Evolutionary conservation across 2,113 vertebrate species (phyloP).

Genomic region (Triplophysa tibetana): DNA sequence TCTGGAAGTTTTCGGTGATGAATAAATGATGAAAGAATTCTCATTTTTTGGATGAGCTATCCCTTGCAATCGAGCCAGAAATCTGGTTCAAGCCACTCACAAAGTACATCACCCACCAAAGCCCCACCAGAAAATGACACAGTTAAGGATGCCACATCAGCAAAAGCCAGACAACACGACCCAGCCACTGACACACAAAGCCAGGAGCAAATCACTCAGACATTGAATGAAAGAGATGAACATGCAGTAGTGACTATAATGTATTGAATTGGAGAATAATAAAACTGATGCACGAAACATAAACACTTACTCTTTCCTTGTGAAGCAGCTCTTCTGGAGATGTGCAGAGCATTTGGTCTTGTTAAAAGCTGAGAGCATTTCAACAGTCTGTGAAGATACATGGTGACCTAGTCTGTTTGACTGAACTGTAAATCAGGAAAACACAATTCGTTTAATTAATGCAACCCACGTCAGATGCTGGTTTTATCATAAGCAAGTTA

Average conservation of each 20-base stretch:
- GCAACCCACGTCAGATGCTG: too few relatives aligned
- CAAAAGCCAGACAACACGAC: conserved; percentile 35
- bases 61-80: not conserved
- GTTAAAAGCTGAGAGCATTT: conserved; percentile 31
- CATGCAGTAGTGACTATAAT: too few relatives aligned
- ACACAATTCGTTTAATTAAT: not conserved
- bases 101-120: not conserved
- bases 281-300: not conserved
- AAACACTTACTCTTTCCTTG: conserved; percentile 50
- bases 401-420: conserved; percentile 1
- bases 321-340: conserved; percentile 47
- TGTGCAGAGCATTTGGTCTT: conserved; percentile 26
- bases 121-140: conserved; percentile 16
- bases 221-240: not conserved
- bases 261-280: not conserved
- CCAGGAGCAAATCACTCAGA: not conserved
- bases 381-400: conserved; percentile 51
- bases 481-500: too few relatives aligned
- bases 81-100: not conserved
- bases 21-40: too few relatives aligned
- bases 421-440: conserved; percentile 25
- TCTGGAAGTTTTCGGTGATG: too few relatives aligned
- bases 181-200: conserved; percentile 36
- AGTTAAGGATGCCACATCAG: conserved; percentile 47
- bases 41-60: too few relatives aligned